Conservation (phyloP, 2,797 vertebrate species). For the Allobates femoralis region DNA sequence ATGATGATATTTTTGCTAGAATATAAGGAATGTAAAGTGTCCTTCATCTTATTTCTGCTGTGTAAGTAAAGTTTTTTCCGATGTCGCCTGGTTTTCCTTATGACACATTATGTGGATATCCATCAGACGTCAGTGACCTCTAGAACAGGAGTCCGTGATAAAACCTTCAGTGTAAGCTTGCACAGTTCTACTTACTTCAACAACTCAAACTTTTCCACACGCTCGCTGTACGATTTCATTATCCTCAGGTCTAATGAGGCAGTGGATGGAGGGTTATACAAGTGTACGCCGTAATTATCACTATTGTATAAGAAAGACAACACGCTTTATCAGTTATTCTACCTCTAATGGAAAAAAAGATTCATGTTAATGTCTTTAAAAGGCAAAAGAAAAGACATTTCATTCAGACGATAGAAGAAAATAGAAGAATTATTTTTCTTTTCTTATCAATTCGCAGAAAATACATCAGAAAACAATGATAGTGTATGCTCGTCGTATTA, state of each 20-base stretch:
- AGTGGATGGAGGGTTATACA: background rate
- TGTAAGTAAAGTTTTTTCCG: background rate
- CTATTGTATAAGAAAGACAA: background rate
- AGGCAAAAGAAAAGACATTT: background rate
- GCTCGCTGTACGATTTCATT: background rate
- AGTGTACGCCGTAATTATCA: background rate
- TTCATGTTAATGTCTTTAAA: background rate
- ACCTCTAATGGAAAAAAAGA: background rate
- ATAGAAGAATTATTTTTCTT: too few species aligned
- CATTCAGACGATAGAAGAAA: too few species aligned
- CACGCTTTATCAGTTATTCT: background rate
- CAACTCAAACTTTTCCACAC: background rate
- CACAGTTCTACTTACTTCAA: background rate
- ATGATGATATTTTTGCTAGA: slow-evolving; percentile 4
- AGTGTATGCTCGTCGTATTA: too few species aligned
- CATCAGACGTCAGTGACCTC: background rate
- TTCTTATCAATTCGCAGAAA: too few species aligned
- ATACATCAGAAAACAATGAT: too few species aligned
- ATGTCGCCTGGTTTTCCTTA: background rate
- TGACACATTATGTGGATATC: slow-evolving; percentile 9
- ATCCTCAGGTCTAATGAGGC: background rate
- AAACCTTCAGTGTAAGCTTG: background rate
- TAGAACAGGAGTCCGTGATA: background rate
- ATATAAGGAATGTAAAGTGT: slow-evolving; percentile 7
- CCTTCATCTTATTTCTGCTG: background rate